phyloP scores from a whole-genome alignment of 2,888 invertebrate genomes.

The Tiphia femorata region DNA sequence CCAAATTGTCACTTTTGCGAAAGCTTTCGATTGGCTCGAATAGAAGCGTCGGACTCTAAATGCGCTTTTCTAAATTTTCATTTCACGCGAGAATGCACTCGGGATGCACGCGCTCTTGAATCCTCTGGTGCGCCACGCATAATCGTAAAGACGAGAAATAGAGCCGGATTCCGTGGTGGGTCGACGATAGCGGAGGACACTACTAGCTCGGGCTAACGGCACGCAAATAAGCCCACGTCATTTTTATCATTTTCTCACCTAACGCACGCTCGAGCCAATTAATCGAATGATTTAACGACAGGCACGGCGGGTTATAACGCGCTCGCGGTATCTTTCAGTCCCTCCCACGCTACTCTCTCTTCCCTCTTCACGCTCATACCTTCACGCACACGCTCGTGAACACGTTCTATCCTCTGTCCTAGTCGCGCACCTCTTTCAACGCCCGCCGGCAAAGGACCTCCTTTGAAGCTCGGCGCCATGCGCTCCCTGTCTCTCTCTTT shows the following conservation, averaged over 20 bases:
- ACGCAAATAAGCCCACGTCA: constrained; percentile 28
- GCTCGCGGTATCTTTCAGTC: background rate
- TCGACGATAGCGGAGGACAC: constrained; percentile 13
- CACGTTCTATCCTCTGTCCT: background rate
- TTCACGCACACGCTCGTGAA: too few relatives aligned
- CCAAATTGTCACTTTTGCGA: too few relatives aligned
- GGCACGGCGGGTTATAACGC: constrained; percentile 3
- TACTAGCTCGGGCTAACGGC: too few relatives aligned
- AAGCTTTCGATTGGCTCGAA: too few relatives aligned
- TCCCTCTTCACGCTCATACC: too few relatives aligned
- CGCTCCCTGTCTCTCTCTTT: too few relatives aligned
- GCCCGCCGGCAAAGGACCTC: background rate
- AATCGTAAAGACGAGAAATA: constrained; percentile 46
- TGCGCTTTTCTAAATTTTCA: too few relatives aligned
- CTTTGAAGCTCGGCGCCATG: constrained; percentile 17
- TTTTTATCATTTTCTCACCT: constrained; percentile 42
- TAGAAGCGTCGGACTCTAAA: too few relatives aligned
- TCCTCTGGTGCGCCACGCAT: constrained; percentile 22
- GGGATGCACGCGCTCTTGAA: constrained; percentile 32
- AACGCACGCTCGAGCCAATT: constrained; percentile 9
- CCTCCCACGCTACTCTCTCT: background rate
- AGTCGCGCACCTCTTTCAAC: constrained; percentile 2
- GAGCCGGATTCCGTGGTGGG: constrained; percentile 37
- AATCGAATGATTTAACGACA: constrained; percentile 23
- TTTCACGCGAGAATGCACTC: constrained; percentile 13